Conservation (phyloP, 2,797 vertebrate species). For the Lutjanus campechanus region DNA sequence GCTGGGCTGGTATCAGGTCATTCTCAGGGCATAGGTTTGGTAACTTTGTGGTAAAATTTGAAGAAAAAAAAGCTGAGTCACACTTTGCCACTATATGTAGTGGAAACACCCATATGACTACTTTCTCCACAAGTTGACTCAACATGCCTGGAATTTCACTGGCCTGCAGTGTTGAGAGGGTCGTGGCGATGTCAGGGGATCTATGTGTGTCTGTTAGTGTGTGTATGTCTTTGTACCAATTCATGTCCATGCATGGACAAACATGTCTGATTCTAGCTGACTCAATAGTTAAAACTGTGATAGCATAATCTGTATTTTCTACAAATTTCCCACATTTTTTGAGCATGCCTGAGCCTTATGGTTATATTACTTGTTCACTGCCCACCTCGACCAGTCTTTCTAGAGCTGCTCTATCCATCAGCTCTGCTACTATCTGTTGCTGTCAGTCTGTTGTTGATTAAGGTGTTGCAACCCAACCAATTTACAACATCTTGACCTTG, state of each 20-base stretch:
- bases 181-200: slow-evolving; percentile 2
- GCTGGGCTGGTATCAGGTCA: slow-evolving; percentile 21
- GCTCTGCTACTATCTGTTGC: neutral
- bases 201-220: neutral
- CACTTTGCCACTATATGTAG: slow-evolving; percentile 21
- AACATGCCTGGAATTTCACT: slow-evolving; percentile 56
- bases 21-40: slow-evolving; percentile 11
- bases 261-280: slow-evolving; percentile 21
- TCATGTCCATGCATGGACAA: neutral
- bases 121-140: slow-evolving; percentile 42
- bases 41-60: slow-evolving; percentile 33
- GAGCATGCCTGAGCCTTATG: fast-evolving
- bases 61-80: slow-evolving; percentile 54
- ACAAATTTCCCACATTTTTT: neutral
- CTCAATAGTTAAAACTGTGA: neutral
- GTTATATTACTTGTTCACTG: neutral
- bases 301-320: neutral
- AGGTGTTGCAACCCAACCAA: neutral
- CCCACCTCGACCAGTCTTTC: neutral
- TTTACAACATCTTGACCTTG: neutral
- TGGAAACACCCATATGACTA: slow-evolving; percentile 43
- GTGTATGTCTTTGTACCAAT: slow-evolving; percentile 1
- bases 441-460: neutral
- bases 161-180: slow-evolving; percentile 27
- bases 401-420: neutral